phyloP scores from a whole-genome alignment of 2,113 vertebrate genomes.

The Psittacara wagleri region DNA sequence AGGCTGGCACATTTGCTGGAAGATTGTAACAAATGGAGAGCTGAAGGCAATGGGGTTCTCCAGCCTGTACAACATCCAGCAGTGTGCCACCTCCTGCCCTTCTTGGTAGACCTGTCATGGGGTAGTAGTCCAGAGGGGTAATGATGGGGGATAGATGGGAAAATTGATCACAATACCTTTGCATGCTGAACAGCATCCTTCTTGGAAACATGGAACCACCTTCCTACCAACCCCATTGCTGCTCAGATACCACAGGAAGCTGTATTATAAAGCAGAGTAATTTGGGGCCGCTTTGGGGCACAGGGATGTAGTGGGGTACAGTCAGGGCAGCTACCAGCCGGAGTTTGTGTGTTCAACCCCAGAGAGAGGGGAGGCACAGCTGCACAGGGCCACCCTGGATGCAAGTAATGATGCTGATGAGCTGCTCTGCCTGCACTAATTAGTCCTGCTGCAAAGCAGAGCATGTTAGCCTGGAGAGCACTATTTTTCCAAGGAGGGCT shows the following conservation, averaged over 20 bases:
- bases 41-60: fast-evolving
- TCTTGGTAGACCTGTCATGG: fast-evolving
- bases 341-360: not conserved
- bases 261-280: not conserved
- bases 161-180: not conserved
- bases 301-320: not conserved
- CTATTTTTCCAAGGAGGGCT: not conserved
- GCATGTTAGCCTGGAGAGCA: fast-evolving
- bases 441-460: not conserved
- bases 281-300: not conserved
- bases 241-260: not conserved
- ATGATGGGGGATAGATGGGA: not conserved
- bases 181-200: not conserved
- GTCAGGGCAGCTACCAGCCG: not conserved
- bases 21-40: not conserved
- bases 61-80: not conserved
- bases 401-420: not conserved
- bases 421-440: not conserved
- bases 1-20: not conserved
- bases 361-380: not conserved
- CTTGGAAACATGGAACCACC: not conserved
- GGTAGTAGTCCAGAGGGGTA: not conserved
- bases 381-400: not conserved
- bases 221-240: not conserved
- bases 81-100: not conserved